Evolutionary conservation across 1,140 invertebrate species (phyloP), one percentile per base, ranked within the genome.

Genomic region (Subanguina moxae): DNA sequence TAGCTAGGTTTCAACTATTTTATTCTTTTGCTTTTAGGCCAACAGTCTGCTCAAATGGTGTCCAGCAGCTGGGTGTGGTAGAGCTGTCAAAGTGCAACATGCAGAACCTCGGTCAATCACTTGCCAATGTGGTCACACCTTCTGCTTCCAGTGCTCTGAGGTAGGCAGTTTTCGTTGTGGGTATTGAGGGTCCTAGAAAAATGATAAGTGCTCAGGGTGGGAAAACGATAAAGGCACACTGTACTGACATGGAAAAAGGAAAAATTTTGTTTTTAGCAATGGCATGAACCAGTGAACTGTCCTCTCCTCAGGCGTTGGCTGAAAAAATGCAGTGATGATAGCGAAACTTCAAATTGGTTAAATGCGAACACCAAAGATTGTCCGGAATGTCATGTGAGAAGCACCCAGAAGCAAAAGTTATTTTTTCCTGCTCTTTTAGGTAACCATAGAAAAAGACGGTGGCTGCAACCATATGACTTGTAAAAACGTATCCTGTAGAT

Each of bases 391-490:
- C 38, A 75, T 30, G 77, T 76, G 3, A 45, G 43, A 45, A 45
- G n/a, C 43, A 45, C n/a, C n/a, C n/a, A n/a, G n/a, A n/a, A n/a
- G n/a, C n/a, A 13, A n/a, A n/a, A 45, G 43, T 45, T 45, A 45
- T 45, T 45, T 45, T 13, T 45, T 45, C 43, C n/a, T 45, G 11
- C n/a, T 64, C 19, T 74, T 76, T 61, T n/a, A 76, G 71, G 64
- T 65, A 21, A 64, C 72, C 17, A 79, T 79, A n/a, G 79, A 79
- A 62, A 79, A 89, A 43, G 62, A 76, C 58, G 74, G 71, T 52
- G 95, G 95, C 25, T 98, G 95, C 85, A 98, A 98, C 85, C 94
- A 97, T 84, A 97, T 98, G 93, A 90, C 95, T 7, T 98, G 95
- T 85, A 11, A 11, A 3, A 38, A 38, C 3, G 96, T 96, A 85